Evolutionary conservation across 2,113 vertebrate species (phyloP), one percentile per base, ranked within the genome.

Genomic region (Pitta sordida): DNA sequence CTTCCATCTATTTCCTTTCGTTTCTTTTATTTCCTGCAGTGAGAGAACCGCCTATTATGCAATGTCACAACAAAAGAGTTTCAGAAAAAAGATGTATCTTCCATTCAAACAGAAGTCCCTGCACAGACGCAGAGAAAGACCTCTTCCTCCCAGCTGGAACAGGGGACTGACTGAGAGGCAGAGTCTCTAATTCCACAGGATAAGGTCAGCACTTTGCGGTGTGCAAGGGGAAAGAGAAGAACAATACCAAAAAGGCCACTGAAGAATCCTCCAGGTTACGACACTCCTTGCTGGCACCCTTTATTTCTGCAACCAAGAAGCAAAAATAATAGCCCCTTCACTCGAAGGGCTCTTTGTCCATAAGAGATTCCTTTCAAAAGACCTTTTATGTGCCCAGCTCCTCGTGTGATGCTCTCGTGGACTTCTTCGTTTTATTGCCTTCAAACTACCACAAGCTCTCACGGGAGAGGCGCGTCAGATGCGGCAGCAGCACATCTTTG

Each of bases 21-120:
- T 76, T 92, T 55, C 88, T 94, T 96, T 97, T 97, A 87, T 96
- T 96, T 94, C 86, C 95, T 85, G 83, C 52, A 1, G 88, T 37
- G 26, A 73, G 79, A 92, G 65, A 91, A 91, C 91, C 69, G 88
- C 80, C 83, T 83, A 52, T 95, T 96, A 95, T 68, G 81, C 92
- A 97, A 95, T 91, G 82, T 83, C 96, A 94, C 92, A 94, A 94
- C 82, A 95, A 94, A 95, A 96, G 71, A 90, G 89, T 86, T 70
- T 91, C 96, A 96, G 89, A 73, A 59, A 76, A 89, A 90, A 95
- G 77, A 95, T 74, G 5, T 73, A 76, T 89, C 91, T 95, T 95
- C 86, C 78, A 83, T 91, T 74, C 63, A 86, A 65, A 80, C 27
- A 77, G 94, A 89, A 97, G 89, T 49, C 77, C 69, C 60, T 74